phyloP scores from a whole-genome alignment of 2,797 vertebrate species.

The Pseudocheirus occidentalis region DNA sequence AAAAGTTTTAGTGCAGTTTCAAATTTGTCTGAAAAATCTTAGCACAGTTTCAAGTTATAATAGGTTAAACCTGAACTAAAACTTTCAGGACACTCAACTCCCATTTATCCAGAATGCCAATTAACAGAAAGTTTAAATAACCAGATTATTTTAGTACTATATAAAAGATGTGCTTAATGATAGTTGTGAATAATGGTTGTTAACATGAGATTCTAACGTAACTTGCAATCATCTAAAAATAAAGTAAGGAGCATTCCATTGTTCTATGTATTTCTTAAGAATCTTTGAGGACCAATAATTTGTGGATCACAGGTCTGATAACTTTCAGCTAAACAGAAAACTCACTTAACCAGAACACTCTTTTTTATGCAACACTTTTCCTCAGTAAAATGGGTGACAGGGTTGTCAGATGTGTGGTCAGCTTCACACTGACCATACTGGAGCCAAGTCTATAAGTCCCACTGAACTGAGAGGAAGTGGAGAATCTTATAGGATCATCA shows the following conservation, averaged over 20 bases:
- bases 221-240: not conserved
- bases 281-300: not conserved
- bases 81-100: not conserved
- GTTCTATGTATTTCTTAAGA: not conserved
- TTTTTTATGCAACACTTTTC: constrained; percentile 31
- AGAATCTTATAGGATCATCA: not conserved
- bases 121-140: constrained; percentile 21
- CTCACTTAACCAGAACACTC: constrained; percentile 1
- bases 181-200: not conserved
- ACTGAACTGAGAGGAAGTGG: not conserved
- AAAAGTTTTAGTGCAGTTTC: not conserved
- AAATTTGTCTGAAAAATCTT: not conserved
- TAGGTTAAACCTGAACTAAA: not conserved
- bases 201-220: not conserved
- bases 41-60: not conserved
- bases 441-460: not conserved
- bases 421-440: not conserved
- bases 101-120: constrained; percentile 27
- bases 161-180: constrained; percentile 6
- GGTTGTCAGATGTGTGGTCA: not conserved
- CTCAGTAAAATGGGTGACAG: not conserved
- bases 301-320: not conserved
- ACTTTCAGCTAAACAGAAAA: constrained; percentile 30
- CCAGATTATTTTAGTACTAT: not conserved
- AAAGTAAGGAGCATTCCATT: constrained; percentile 24